phyloP scores from a whole-genome alignment of 2,888 invertebrate genomes.

The Elegia similella region DNA sequence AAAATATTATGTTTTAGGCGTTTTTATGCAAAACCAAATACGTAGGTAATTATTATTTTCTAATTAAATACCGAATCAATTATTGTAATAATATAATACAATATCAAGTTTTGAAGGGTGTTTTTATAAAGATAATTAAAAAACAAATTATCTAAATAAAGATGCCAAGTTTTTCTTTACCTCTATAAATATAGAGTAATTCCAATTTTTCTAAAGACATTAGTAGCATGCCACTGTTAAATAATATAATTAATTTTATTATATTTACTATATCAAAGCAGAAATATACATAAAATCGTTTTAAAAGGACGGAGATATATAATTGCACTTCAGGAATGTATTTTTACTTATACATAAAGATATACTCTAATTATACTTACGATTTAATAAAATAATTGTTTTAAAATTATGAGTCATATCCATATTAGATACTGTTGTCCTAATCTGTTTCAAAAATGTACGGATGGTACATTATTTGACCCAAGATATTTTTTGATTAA shows the following conservation, averaged over 20 bases:
- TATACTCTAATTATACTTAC: conserved; percentile 16
- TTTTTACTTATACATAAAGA: neutral
- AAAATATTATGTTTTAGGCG: too few species aligned
- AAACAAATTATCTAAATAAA: too few species aligned
- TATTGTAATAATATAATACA: too few species aligned
- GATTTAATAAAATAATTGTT: conserved; percentile 8
- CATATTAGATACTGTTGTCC: neutral
- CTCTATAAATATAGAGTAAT: neutral
- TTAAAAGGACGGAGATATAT: conserved; percentile 32
- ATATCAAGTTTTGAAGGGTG: too few species aligned
- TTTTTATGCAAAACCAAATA: too few species aligned
- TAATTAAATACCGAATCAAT: too few species aligned
- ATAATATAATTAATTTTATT: neutral
- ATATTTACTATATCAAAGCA: neutral
- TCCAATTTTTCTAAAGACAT: too few species aligned
- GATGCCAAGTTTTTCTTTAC: neutral
- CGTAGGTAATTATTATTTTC: too few species aligned
- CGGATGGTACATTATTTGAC: too few species aligned
- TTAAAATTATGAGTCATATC: neutral
- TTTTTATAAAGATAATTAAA: too few species aligned
- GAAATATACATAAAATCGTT: neutral
- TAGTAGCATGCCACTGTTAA: too few species aligned
- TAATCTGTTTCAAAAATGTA: neutral
- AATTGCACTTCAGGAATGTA: conserved; percentile 42
- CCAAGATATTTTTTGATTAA: too few species aligned